These are phyloP conservation scores for Nomada lathburiana DNA, from an alignment of 2,888 invertebrate species.

Conservation along the genomic window DNA sequence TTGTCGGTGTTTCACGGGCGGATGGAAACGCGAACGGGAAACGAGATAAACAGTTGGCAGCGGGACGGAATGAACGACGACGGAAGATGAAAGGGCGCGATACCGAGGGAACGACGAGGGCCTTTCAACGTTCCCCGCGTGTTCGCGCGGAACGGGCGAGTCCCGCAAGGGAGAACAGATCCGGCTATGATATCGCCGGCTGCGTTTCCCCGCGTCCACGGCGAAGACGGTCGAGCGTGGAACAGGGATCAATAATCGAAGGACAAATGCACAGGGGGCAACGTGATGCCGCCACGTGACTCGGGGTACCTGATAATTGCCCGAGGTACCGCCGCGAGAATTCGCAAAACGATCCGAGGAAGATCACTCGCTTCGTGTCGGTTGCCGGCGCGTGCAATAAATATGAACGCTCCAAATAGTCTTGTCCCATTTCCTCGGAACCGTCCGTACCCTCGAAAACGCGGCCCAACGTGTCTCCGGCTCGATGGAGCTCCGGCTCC, in stretches of 20 bases:
- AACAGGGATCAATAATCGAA: slow-evolving; percentile 59
- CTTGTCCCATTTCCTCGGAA: slow-evolving; percentile 7
- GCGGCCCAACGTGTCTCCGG: background rate
- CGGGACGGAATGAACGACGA: too few relatives aligned
- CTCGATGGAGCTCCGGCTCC: slow-evolving; percentile 21
- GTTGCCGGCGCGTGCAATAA: background rate
- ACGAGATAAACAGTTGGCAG: too few relatives aligned
- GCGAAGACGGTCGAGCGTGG: slow-evolving; percentile 15
- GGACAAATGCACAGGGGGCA: slow-evolving; percentile 48
- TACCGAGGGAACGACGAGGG: too few relatives aligned
- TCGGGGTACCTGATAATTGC: background rate
- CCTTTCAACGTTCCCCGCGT: background rate
- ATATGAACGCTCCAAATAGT: background rate
- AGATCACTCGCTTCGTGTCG: too few relatives aligned
- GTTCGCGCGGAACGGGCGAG: too few relatives aligned
- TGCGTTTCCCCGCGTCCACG: background rate
- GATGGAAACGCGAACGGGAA: too few relatives aligned
- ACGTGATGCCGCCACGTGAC: slow-evolving; percentile 69
- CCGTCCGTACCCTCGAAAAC: background rate
- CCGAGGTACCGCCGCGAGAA: slow-evolving; percentile 12
- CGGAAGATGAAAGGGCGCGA: too few relatives aligned
- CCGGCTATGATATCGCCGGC: background rate
- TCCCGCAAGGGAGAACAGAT: background rate
- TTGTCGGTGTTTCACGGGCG: too few relatives aligned
- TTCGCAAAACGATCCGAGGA: slow-evolving; percentile 12